These are phyloP conservation scores for Oxyteleia sp. DNA, from an alignment of 2,888 invertebrate genomes.

Conservation along the genomic window DNA sequence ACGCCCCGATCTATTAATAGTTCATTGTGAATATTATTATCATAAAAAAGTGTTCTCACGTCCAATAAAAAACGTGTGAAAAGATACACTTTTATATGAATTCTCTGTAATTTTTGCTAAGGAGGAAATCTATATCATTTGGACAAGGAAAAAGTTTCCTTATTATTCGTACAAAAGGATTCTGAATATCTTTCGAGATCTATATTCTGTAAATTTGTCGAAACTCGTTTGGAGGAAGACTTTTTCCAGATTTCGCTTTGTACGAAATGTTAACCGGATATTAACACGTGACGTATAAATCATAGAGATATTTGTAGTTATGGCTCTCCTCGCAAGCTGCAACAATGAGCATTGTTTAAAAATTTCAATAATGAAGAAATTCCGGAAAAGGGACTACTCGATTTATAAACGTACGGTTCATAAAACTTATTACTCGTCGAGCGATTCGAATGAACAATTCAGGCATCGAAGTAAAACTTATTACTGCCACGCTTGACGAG, in stretches of 20 bases:
- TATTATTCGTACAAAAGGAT: constrained; percentile 39
- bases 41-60: constrained; percentile 52
- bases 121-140: constrained; percentile 52
- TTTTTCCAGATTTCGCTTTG: not conserved
- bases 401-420: not conserved
- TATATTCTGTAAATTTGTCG: constrained; percentile 7
- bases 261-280: not conserved
- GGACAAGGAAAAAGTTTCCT: constrained; percentile 5
- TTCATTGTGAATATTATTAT: constrained; percentile 62
- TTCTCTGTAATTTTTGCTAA: constrained; percentile 41
- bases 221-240: constrained; percentile 6
- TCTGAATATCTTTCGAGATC: constrained; percentile 25
- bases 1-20: constrained; percentile 56
- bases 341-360: constrained; percentile 1
- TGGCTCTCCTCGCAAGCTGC: not conserved
- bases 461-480: not conserved
- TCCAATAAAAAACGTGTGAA: constrained; percentile 52
- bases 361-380: not conserved
- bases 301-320: not conserved
- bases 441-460: not conserved
- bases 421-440: constrained; percentile 6
- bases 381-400: not conserved
- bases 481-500: constrained; percentile 7
- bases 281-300: constrained; percentile 8
- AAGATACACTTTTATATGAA: constrained; percentile 47